Base-by-base conservation (phyloP, 2,888 invertebrate species). In the Neoaliturus tenellus region DNA sequence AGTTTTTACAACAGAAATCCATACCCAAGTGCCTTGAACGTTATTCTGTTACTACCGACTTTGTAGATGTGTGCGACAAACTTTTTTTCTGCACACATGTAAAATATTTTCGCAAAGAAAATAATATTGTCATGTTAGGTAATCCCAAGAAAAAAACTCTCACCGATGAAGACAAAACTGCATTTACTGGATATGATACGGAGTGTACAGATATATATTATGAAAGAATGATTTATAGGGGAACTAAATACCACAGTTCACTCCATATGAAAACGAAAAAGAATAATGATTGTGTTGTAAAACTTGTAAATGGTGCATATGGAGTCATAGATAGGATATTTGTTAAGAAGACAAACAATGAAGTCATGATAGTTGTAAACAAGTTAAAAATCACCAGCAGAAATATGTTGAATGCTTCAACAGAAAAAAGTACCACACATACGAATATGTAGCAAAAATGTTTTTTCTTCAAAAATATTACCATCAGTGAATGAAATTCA, bases 261-360 rank as follows among this genome's bases (percentile, higher is more conserved):
- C 28, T 62, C 3, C 31, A 62, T 62, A 12, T 4, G 12, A 62
- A 62, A 17, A 28, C 62, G 0, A 62, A 62, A 31, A 62, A 28
- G 31, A 62, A 31, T 31, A 62, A 62, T 62, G 62, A 62, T 28
- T 62, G 62, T 62, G 62, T 31, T 62, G 28, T 31, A 28, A 62
- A 62, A 62, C 17, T 62, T 31, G 14, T 8, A 28, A 5, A 12
- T 6, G 62, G 62, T 28, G 31, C 3, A 8, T 62, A 31, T 62
- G 62, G 28, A 5, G 5, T 62, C 8, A 62, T 62, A 14, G 28
- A 62, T 0, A 62, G 62, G 31, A 62, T 62, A 14, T 28, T 62
- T 20, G 3, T 20, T 2, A 51, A 2, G 5, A 51, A 62, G 31
- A 62, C 25, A 3, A 25, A 5, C 55, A 1, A 62, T 28, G 62